Base-by-base conservation (phyloP, 2,888 invertebrate species). In the Eucriotettix oculatus region DNA sequence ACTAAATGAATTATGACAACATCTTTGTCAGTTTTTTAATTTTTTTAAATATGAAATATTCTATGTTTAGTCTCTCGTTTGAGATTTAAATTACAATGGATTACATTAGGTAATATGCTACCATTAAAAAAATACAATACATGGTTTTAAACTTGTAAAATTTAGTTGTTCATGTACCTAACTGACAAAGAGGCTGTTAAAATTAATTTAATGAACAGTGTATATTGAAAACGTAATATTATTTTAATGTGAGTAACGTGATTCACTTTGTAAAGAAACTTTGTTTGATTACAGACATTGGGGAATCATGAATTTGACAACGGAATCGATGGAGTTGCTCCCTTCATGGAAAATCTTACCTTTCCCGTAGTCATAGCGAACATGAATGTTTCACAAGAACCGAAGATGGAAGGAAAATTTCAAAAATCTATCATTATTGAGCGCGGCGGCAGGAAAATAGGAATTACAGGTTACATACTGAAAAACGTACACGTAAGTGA, bases 261-360 rank as follows among this genome's bases (percentile, higher is more conserved):
- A 69, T 90, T 58, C 81, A 82, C 0, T 85, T 87, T 67, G 88
- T 89, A 74, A 76, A 76, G 73, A 43, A 54, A 55, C 41, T 11
- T 10, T 48, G 2, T 48, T 14, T 12, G 48, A 14, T 70, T 65
- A 16, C 69, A 91, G 90, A 86, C 87, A 0, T 70, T 91, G 10
- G 92, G 91, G 1, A 91, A 91, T 71, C 91, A 93, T 68, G 92
- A 92, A 71, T 92, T 93, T 68, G 92, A 92, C 69, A 80, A 86
- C 67, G 83, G 81, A 3, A 75, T 90, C 1, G 80, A 74, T 10
- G 90, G 87, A 0, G 72, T 90, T 0, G 78, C 84, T 0, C 87
- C 87, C 0, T 90, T 87, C 70, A 69, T 92, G 52, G 71, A 82
- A 66, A 72, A 72, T 1, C 69, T 87, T 10, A 74, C 82, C 1